Percentiles rank a stretch among this genome's conserved stretches.
Evolutionary conservation across 1,140 invertebrate genomes (phyloP).

Genomic region (Monomorium pharaonis): DNA sequence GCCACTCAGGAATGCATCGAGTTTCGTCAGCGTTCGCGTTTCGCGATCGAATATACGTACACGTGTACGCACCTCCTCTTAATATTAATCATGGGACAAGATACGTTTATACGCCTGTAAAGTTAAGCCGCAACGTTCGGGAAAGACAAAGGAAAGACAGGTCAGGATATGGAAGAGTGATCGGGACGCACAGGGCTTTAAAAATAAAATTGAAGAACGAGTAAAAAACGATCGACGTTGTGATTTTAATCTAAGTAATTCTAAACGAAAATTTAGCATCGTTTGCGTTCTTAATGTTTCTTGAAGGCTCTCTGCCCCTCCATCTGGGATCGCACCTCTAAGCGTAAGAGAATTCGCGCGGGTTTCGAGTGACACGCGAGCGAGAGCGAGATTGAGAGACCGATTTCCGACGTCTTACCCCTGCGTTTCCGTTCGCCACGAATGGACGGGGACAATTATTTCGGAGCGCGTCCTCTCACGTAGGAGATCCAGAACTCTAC

Average conservation of each 20-base stretch:
- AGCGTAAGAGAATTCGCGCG: constrained; percentile 4
- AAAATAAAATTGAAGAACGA: neutral
- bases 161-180: neutral
- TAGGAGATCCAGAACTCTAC: neutral
- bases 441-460: neutral
- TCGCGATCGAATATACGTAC: constrained; percentile 48
- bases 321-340: neutral
- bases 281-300: neutral
- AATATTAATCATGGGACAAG: neutral
- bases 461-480: neutral
- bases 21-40: constrained; percentile 42
- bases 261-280: neutral
- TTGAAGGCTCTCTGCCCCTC: neutral
- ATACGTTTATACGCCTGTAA: neutral
- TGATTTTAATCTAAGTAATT: neutral
- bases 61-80: neutral
- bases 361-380: neutral
- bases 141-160: neutral
- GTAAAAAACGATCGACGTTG: neutral
- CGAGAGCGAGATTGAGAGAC: neutral
- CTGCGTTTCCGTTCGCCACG: neutral
- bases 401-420: neutral
- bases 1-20: constrained; percentile 52
- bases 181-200: neutral
- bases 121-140: too few relatives aligned